Conservation (phyloP, 2,888 invertebrate genomes). For the Tolmerus cingulatus region DNA sequence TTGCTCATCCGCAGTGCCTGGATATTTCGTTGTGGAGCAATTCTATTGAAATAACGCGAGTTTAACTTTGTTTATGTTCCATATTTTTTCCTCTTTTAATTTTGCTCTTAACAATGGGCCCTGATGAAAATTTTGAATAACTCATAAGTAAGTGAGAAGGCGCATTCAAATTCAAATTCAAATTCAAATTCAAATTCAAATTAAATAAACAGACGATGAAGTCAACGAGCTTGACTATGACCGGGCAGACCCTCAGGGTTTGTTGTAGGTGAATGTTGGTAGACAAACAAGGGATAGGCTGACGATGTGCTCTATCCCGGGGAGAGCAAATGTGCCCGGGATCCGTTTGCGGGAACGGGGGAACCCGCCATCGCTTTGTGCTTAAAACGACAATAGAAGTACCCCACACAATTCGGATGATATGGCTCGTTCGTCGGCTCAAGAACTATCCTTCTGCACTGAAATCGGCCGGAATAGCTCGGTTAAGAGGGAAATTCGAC, state of each 20-base stretch:
- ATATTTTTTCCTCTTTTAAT: neutral
- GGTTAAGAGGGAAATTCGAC: neutral
- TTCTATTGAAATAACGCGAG: constrained; percentile 15
- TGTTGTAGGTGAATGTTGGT: neutral
- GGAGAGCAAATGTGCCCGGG: neutral
- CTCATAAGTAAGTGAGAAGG: constrained; percentile 34
- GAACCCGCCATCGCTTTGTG: neutral
- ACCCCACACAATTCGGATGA: neutral
- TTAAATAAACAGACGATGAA: constrained; percentile 32
- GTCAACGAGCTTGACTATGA: neutral
- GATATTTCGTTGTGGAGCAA: neutral
- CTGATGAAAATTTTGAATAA: constrained; percentile 40
- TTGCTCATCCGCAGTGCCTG: neutral
- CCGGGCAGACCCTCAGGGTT: neutral
- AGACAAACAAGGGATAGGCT: neutral
- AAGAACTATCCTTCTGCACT: neutral
- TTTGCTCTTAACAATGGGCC: constrained; percentile 12
- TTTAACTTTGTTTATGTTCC: constrained; percentile 25
- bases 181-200: constrained; percentile 43
- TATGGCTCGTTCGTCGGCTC: neutral
- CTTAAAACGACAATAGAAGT: constrained; percentile 1
- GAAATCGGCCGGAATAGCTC: neutral
- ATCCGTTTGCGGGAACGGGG: neutral
- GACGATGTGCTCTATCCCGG: neutral
- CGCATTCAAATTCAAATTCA: constrained; percentile 42